Evolutionary conservation across 2,888 invertebrate species (phyloP).

Genomic region (Pycnomerus fuliginosus): DNA sequence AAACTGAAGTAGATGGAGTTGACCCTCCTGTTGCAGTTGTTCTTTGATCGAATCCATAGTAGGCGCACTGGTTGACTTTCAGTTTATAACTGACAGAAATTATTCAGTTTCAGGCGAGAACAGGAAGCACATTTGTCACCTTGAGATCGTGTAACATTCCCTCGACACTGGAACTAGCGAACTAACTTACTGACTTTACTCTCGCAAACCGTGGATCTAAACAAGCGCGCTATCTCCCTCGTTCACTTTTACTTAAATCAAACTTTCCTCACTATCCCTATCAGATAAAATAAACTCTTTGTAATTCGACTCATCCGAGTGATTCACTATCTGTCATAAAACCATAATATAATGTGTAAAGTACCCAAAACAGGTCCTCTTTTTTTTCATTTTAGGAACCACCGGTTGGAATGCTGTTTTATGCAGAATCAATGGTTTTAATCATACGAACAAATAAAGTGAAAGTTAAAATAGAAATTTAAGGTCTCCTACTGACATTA

Average conservation of each 20-base stretch:
- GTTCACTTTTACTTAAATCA: slow-evolving; percentile 3
- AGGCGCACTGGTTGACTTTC: slow-evolving; percentile 1
- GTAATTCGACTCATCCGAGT: too few relatives aligned
- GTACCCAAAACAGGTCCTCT: too few relatives aligned
- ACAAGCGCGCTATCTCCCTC: background rate
- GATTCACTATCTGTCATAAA: too few relatives aligned
- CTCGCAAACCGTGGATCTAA: slow-evolving; percentile 2
- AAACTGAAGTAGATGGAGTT: slow-evolving; percentile 37
- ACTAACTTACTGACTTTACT: slow-evolving; percentile 17
- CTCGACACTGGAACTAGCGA: slow-evolving; percentile 5
- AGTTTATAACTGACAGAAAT: slow-evolving; percentile 10
- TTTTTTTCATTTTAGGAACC: too few relatives aligned
- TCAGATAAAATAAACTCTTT: too few relatives aligned
- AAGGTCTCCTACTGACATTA: slow-evolving; percentile 46
- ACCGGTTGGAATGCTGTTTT: background rate
- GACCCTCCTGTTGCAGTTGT: slow-evolving; percentile 28
- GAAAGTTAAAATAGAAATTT: slow-evolving; percentile 44
- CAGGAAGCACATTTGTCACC: slow-evolving; percentile 17
- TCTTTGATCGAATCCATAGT: slow-evolving; percentile 29
- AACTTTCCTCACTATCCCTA: too few relatives aligned
- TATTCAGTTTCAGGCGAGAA: too few relatives aligned
- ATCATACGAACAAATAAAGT: slow-evolving; percentile 33
- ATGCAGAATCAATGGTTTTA: background rate
- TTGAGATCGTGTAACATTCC: slow-evolving; percentile 14
- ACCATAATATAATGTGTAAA: too few relatives aligned